Evolutionary conservation across 2,797 vertebrate genomes (phyloP).

Genomic region (Brachymystax lenok): DNA sequence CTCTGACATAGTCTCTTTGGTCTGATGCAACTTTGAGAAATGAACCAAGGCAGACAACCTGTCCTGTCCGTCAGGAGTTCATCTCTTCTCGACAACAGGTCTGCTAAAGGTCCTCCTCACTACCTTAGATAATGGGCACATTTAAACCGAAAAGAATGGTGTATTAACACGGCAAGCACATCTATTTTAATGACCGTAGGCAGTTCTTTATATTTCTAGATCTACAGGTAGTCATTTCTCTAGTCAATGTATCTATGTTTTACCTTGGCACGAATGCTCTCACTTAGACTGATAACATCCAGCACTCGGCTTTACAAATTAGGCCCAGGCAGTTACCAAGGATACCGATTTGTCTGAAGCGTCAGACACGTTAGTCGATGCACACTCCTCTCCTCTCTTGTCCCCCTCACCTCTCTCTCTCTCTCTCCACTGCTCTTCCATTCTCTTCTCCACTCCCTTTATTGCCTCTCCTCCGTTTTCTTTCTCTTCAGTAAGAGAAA

Average conservation of each 20-base stretch:
- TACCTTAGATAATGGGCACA: slow-evolving; percentile 32
- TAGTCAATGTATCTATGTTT: slow-evolving; percentile 25
- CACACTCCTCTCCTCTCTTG: slow-evolving; percentile 48
- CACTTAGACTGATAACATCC: slow-evolving; percentile 62
- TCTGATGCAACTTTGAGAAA: slow-evolving; percentile 25
- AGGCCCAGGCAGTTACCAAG: slow-evolving; percentile 78
- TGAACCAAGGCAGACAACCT: slow-evolving; percentile 20
- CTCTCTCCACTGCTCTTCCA: slow-evolving; percentile 20
- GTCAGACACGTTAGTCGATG: slow-evolving; percentile 63
- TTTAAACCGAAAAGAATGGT: slow-evolving; percentile 30
- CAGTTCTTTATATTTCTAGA: slow-evolving; percentile 21
- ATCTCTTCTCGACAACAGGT: background rate
- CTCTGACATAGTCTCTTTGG: slow-evolving; percentile 16
- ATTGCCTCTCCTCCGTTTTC: background rate
- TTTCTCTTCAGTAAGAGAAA: background rate
- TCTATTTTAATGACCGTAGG: slow-evolving; percentile 32
- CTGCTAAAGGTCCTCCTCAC: slow-evolving; percentile 20
- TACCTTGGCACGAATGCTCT: slow-evolving; percentile 39
- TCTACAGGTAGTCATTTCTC: slow-evolving; percentile 22
- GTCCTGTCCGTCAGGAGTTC: slow-evolving; percentile 18
- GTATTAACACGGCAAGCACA: background rate
- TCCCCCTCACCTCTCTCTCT: slow-evolving; percentile 44
- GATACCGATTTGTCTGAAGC: slow-evolving; percentile 73
- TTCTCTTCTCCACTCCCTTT: background rate
- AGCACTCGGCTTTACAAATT: slow-evolving; percentile 72